Evolutionary conservation across 1,140 invertebrate species (phyloP).

Genomic region (Chironomus striatipennis): DNA sequence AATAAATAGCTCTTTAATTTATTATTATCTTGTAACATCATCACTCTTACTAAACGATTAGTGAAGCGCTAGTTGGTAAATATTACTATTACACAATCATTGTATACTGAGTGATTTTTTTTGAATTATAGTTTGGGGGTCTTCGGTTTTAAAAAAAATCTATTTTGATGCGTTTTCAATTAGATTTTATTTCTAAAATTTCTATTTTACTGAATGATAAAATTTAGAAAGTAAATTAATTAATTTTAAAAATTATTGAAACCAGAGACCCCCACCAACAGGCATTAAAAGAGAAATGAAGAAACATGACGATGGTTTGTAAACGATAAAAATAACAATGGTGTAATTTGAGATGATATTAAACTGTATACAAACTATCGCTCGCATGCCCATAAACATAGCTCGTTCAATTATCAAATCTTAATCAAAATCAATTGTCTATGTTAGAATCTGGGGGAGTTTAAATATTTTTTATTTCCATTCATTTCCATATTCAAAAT

Average conservation of each 20-base stretch:
- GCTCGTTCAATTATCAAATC: background rate
- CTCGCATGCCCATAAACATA: background rate
- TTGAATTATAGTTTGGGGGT: too few species aligned
- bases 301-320: background rate
- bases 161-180: too few species aligned
- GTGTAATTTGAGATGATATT: slow-evolving; percentile 3
- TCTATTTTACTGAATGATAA: too few species aligned
- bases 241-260: too few species aligned
- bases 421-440: slow-evolving; percentile 23
- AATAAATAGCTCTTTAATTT: background rate
- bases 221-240: too few species aligned
- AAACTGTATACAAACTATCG: background rate
- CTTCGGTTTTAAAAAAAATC: too few species aligned
- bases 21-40: background rate
- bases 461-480: background rate
- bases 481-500: background rate
- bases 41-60: background rate
- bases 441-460: background rate
- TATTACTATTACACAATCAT: slow-evolving; percentile 2
- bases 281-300: background rate
- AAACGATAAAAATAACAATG: background rate
- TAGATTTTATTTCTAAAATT: too few species aligned
- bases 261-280: too few species aligned
- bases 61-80: slow-evolving; percentile 7
- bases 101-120: too few species aligned